A percentile compares a stretch with the other conserved stretches of the same genome.
These are phyloP conservation scores for Acrobasis repandana DNA, from an alignment of 2,888 invertebrate species.

Conservation along the genomic window DNA sequence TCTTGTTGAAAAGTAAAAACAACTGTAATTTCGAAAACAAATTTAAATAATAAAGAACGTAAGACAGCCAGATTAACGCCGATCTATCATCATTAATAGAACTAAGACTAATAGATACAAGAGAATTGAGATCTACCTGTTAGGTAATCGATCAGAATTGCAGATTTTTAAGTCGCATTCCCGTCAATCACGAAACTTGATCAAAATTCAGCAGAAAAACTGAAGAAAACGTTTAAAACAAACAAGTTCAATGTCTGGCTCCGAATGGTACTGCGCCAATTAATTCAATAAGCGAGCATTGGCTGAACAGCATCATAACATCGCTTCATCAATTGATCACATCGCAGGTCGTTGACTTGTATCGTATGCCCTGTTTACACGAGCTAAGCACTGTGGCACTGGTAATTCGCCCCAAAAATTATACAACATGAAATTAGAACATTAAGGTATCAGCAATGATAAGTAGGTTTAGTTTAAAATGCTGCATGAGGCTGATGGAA, in stretches of 20 bases:
- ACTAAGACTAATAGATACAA: no score
- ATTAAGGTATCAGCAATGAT: no score
- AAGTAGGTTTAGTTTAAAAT: no score
- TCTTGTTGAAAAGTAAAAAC: no score
- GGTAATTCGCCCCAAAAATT: background rate
- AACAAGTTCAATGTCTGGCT: conserved; percentile 16
- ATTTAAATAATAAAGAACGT: no score
- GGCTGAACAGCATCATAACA: conserved; percentile 64
- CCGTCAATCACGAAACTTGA: background rate
- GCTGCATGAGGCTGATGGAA: no score
- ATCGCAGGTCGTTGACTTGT: conserved; percentile 58
- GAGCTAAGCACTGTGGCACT: background rate
- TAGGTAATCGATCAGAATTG: background rate
- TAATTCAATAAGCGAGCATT: conserved; percentile 74
- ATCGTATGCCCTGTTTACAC: background rate
- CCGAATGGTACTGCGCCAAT: conserved; percentile 44
- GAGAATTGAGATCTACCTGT: no score
- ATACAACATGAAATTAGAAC: no score
- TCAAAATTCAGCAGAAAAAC: background rate
- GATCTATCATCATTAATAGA: no score
- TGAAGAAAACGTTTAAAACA: background rate
- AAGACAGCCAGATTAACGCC: no score
- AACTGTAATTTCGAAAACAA: no score
- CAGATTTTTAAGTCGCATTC: background rate
- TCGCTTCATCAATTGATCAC: conserved; percentile 70